Evolutionary conservation across 2,797 vertebrate genomes (phyloP).

Genomic region (Dendrocincla fuliginosa): DNA sequence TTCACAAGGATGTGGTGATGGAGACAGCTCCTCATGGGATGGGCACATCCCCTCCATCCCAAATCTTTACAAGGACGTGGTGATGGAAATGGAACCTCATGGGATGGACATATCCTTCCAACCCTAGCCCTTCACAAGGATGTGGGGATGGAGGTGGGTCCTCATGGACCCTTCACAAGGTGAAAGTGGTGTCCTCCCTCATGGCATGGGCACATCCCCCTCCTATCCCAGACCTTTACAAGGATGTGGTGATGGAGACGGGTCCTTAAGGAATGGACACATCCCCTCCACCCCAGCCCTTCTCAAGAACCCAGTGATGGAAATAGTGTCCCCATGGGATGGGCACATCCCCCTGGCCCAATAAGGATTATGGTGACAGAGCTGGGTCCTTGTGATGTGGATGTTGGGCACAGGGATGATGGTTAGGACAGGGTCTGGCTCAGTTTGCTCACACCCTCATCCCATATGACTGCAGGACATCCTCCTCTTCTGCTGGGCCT

Average conservation of each 20-base stretch:
- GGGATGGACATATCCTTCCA: neutral
- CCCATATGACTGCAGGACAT: conserved; percentile 84
- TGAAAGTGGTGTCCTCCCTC: no score
- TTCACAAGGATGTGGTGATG: fast-evolving
- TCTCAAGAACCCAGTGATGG: fast-evolving
- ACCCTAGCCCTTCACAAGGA: neutral
- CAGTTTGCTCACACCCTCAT: fast-evolving
- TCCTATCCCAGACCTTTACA: no score
- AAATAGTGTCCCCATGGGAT: neutral
- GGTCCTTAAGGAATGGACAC: neutral
- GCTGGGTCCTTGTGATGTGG: fast-evolving
- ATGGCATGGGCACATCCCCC: no score
- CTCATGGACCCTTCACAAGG: neutral
- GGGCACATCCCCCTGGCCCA: neutral
- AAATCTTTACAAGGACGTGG: fast-evolving
- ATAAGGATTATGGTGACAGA: neutral
- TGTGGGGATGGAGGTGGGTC: fast-evolving
- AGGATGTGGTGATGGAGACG: no score
- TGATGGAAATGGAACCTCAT: no score
- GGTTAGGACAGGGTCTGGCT: no score
- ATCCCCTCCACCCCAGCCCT: neutral
- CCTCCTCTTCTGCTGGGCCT: conserved; percentile 95
- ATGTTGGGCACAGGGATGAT: fast-evolving
- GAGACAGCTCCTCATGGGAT: fast-evolving
- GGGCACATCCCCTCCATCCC: fast-evolving